Base-by-base conservation (phyloP, 1,140 invertebrate genomes). In the Chironomus tepperi region DNA sequence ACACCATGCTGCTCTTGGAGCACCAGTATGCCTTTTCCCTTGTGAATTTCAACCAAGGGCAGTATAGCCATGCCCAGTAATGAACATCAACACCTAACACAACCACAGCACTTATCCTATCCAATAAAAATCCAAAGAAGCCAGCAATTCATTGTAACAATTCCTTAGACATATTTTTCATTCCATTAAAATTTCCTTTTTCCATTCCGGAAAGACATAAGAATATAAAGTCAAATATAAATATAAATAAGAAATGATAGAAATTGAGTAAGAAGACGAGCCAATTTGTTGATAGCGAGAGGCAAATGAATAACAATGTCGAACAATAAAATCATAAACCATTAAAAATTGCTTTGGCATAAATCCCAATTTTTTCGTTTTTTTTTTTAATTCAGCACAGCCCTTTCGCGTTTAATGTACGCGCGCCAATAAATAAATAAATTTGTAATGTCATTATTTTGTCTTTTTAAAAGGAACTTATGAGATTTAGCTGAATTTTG, bases 301-400 rank as follows among this genome's bases (percentile, higher is more conserved):
- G n/a, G n/a, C 16, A 19, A 70, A 57, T 57, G 47, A 57, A 57
- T 57, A 57, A 57, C 47, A 70, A 21, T 70, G 65, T 21, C 18
- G 65, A 18, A 70, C 18, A 70, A 70, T 70, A 21, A 70, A 70
- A 70, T 70, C 65, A 70, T 70, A 70, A 70, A 70, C 65, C 65
- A 70, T 70, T 70, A 70, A 70, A 70, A 70, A 70, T 70, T 70
- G 65, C 65, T 70, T 19, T 70, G 65, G 65, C 65, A 70, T 70
- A 70, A 70, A 70, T 70, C 65, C 65, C 65, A 70, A 19, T 70
- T 70, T n/a, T n/a, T n/a, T n/a, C n/a, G n/a, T n/a, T n/a, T n/a
- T n/a, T n/a, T n/a, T n/a, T n/a, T 19, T 34, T 34, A 34, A 34
- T 34, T 34, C 24, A 34, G 24, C 24, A 34, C 24, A 34, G 24